Percentiles rank a stretch among this genome's conserved stretches.
Conservation (phyloP, 1,140 invertebrate species). For the Diorhabda carinulata region DNA sequence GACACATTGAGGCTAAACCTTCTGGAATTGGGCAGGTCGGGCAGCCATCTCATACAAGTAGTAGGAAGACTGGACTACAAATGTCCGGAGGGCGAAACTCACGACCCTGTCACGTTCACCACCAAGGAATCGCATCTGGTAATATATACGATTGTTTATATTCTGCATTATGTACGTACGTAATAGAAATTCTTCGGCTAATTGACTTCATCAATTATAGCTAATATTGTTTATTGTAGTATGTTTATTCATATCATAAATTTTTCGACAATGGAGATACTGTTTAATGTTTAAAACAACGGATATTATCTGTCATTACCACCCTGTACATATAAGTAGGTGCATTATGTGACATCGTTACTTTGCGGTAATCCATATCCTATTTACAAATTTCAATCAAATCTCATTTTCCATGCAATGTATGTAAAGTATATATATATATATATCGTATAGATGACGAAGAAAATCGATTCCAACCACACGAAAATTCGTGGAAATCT, state of each 20-base stretch:
- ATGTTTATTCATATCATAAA: no score
- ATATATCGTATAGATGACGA: not conserved
- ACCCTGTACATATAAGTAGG: no score
- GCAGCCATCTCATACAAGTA: conserved; percentile 81
- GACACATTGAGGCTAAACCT: conserved; percentile 84
- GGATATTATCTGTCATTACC: no score
- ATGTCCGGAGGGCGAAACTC: conserved; percentile 79
- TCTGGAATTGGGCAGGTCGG: conserved; percentile 80
- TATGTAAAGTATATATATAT: not conserved
- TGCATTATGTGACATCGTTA: no score
- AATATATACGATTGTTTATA: conserved; percentile 44
- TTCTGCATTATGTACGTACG: no score
- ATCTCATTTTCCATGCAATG: not conserved
- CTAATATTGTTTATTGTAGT: no score
- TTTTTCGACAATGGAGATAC: no score
- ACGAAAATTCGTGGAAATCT: conserved; percentile 12
- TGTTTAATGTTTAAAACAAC: no score
- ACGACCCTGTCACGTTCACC: conserved; percentile 88
- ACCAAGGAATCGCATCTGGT: conserved; percentile 85
- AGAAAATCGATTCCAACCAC: conserved; percentile 7
- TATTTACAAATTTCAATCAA: no score
- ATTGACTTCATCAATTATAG: no score
- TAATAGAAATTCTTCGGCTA: no score
- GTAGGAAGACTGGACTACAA: conserved; percentile 84
- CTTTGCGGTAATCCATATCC: no score